Evolutionary conservation across 2,797 vertebrate genomes (phyloP).

Genomic region (Podarcis siculus): DNA sequence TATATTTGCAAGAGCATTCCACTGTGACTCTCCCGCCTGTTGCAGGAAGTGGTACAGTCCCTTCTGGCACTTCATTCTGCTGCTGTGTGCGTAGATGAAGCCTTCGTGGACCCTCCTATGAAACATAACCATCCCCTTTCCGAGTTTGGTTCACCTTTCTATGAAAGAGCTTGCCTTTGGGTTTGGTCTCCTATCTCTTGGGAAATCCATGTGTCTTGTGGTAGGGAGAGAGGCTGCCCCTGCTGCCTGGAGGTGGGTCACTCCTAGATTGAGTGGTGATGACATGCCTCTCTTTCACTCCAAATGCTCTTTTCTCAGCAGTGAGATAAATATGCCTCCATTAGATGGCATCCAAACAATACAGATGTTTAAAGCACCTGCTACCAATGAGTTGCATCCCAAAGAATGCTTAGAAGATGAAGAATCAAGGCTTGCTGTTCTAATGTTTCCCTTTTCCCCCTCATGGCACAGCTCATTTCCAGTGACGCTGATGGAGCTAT

Average conservation of each 20-base stretch:
- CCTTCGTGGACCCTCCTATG: background rate
- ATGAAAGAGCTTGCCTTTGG: too few species aligned
- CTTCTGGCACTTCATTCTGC: background rate
- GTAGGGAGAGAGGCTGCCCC: background rate
- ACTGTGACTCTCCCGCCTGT: background rate
- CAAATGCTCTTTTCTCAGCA: background rate
- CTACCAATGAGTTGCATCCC: background rate
- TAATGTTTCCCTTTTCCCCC: slow-evolving; percentile 22
- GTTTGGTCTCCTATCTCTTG: too few species aligned
- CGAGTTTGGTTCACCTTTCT: too few species aligned
- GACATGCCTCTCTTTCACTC: background rate
- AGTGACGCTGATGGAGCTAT: slow-evolving; percentile 98
- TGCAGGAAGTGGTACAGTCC: background rate
- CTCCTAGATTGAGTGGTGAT: background rate
- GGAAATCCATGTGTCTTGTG: background rate
- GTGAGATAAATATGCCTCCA: background rate
- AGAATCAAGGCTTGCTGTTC: background rate
- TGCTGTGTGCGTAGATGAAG: background rate
- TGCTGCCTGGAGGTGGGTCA: background rate
- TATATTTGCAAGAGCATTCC: too few species aligned
- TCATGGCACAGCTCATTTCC: slow-evolving; percentile 89
- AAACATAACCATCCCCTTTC: background rate
- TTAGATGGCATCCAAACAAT: background rate
- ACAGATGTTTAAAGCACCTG: background rate
- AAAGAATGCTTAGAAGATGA: background rate